Conservation (phyloP, 2,888 invertebrate species). For the Cerceris rybyensis region DNA sequence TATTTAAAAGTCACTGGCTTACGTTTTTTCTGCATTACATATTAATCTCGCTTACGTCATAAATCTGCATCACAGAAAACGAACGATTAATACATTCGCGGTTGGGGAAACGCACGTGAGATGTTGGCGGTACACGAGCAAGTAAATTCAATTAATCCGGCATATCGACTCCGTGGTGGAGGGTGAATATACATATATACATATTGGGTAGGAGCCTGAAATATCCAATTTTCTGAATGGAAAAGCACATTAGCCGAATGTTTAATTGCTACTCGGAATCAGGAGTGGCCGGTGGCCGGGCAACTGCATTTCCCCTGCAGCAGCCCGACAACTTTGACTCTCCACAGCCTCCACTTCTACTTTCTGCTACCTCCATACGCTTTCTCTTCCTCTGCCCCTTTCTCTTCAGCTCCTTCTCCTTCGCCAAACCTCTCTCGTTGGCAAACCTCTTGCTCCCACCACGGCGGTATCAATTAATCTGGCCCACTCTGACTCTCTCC, state of each 20-base stretch:
- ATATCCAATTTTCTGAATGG: constrained; percentile 80
- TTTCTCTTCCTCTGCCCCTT: constrained; percentile 24
- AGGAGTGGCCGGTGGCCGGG: constrained; percentile 68
- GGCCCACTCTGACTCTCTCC: constrained; percentile 63
- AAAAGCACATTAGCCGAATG: constrained; percentile 79
- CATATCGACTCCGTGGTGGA: constrained; percentile 68
- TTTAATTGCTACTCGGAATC: constrained; percentile 78
- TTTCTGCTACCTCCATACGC: constrained; percentile 23
- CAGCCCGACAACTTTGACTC: constrained; percentile 61
- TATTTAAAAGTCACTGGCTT: too few species aligned
- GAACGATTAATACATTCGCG: constrained; percentile 74
- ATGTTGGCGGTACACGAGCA: constrained; percentile 36
- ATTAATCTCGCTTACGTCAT: neutral
- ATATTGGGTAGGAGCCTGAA: constrained; percentile 57
- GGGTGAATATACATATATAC: neutral
- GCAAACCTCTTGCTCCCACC: constrained; percentile 42
- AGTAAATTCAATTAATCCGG: constrained; percentile 75
- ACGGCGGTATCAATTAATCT: constrained; percentile 69
- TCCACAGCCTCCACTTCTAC: constrained; percentile 30
- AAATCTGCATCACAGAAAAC: constrained; percentile 30
- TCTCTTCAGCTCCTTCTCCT: constrained; percentile 30
- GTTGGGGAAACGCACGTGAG: constrained; percentile 40
- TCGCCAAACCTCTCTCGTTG: constrained; percentile 13
- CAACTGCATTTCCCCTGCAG: constrained; percentile 67
- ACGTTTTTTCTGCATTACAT: too few species aligned